These are phyloP conservation scores for Tringa solitaria DNA, from an alignment of 2,113 vertebrate genomes.

Conservation along the genomic window DNA sequence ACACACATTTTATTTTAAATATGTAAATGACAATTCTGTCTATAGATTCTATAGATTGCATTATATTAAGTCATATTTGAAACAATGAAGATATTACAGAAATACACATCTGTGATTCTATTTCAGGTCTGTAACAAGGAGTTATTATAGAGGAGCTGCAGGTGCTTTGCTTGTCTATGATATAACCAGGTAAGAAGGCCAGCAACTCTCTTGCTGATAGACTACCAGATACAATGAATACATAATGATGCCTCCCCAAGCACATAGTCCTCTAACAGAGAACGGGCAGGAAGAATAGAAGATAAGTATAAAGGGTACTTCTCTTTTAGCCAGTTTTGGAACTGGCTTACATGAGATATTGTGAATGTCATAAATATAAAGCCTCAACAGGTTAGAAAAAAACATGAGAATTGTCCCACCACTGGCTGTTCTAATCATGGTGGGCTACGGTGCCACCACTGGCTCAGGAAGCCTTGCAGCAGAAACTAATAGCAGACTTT, in stretches of 20 bases:
- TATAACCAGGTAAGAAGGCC: conserved; percentile 89
- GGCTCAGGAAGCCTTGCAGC: neutral
- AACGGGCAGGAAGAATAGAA: neutral
- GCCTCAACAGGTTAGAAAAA: neutral
- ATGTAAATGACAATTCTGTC: neutral
- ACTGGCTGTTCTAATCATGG: neutral
- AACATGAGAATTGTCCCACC: neutral
- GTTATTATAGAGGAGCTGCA: conserved; percentile 96
- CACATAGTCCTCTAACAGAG: neutral
- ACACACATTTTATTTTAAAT: neutral
- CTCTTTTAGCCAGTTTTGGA: neutral
- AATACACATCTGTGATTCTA: neutral
- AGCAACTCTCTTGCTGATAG: neutral
- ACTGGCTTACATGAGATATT: neutral
- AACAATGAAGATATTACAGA: neutral
- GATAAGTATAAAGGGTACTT: neutral
- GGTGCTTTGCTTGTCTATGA: conserved; percentile 96
- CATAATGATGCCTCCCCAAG: neutral
- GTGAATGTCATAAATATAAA: neutral
- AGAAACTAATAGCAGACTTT: neutral
- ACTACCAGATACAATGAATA: neutral
- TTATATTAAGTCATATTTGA: neutral
- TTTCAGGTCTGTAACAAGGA: conserved; percentile 95
- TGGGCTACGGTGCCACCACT: neutral
- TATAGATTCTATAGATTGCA: neutral